These are phyloP conservation scores for Vireo griseus DNA, from an alignment of 2,797 vertebrate species.

Conservation along the genomic window DNA sequence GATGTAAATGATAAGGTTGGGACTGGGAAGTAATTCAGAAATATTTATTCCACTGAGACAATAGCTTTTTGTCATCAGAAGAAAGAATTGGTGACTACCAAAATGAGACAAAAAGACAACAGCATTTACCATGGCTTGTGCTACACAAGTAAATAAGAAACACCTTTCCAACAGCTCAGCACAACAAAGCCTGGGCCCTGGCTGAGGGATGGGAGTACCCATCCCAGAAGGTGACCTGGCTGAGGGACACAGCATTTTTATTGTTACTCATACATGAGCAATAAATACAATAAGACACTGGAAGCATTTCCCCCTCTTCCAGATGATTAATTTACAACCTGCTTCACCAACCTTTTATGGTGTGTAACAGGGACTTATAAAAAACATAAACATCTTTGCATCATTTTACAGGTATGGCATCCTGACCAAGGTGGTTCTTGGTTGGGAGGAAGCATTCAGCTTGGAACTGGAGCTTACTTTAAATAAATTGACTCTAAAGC, in stretches of 20 bases:
- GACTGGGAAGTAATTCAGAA: slow-evolving; percentile 75
- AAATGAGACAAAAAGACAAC: slow-evolving; percentile 65
- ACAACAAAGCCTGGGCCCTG: background rate
- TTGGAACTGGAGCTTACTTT: slow-evolving; percentile 22
- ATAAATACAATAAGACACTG: slow-evolving; percentile 53
- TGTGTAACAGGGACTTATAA: slow-evolving; percentile 36
- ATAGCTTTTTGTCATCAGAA: slow-evolving; percentile 72
- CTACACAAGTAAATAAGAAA: background rate
- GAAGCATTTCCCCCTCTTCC: slow-evolving; percentile 50
- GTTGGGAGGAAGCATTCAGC: background rate
- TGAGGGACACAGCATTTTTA: slow-evolving; percentile 28
- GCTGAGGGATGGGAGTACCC: background rate
- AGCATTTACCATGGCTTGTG: background rate
- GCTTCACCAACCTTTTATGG: slow-evolving; percentile 69
- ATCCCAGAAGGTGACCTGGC: background rate
- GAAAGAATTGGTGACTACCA: slow-evolving; percentile 67
- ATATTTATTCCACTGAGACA: slow-evolving; percentile 74
- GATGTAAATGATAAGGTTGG: slow-evolving; percentile 75
- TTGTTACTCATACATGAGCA: background rate
- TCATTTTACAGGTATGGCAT: slow-evolving; percentile 52
- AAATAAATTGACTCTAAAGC: background rate
- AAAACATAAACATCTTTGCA: slow-evolving; percentile 55
- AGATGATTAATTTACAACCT: slow-evolving; percentile 62
- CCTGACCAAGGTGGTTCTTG: slow-evolving; percentile 28
- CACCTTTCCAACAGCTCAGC: background rate